Percentiles rank a stretch among this genome's conserved stretches.
Conservation (phyloP, 2,113 vertebrate genomes). For the Melanerpes formicivorus region DNA sequence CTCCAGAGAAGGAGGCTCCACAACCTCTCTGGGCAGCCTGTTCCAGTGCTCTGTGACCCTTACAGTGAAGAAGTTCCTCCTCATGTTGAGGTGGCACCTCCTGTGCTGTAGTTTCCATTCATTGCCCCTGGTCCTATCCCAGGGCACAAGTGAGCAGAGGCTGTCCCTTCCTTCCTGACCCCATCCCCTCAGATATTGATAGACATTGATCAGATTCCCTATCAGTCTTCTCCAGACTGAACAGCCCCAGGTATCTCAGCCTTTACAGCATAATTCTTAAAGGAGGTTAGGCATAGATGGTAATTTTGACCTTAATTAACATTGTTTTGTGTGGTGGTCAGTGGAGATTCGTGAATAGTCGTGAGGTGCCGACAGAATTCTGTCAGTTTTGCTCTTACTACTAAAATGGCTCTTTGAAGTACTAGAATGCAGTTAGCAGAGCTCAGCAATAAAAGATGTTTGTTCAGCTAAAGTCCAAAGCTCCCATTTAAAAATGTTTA, state of each 20-base stretch:
- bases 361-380: slow-evolving; percentile 4
- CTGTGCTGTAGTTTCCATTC: too few relatives aligned
- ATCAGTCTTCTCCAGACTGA: too few relatives aligned
- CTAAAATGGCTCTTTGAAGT: not conserved
- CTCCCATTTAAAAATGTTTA: slow-evolving; percentile 40
- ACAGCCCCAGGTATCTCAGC: not conserved
- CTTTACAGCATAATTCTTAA: not conserved
- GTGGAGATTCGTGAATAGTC: slow-evolving; percentile 2
- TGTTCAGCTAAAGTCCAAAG: slow-evolving; percentile 19
- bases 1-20: too few relatives aligned
- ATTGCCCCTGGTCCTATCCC: too few relatives aligned
- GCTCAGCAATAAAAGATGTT: slow-evolving; percentile 33
- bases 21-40: too few relatives aligned
- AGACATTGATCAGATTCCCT: too few relatives aligned
- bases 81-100: too few relatives aligned
- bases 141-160: too few relatives aligned
- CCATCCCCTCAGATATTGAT: too few relatives aligned
- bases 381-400: slow-evolving; percentile 23
- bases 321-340: not conserved
- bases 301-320: slow-evolving; percentile 46
- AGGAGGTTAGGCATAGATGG: slow-evolving; percentile 8
- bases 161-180: too few relatives aligned
- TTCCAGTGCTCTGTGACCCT: too few relatives aligned
- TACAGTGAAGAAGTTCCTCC: too few relatives aligned
- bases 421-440: not conserved